Base-by-base conservation (phyloP, 30 jellyfish, hydroid and myxozoan species). In the Turritopsis dohrnii region DNA sequence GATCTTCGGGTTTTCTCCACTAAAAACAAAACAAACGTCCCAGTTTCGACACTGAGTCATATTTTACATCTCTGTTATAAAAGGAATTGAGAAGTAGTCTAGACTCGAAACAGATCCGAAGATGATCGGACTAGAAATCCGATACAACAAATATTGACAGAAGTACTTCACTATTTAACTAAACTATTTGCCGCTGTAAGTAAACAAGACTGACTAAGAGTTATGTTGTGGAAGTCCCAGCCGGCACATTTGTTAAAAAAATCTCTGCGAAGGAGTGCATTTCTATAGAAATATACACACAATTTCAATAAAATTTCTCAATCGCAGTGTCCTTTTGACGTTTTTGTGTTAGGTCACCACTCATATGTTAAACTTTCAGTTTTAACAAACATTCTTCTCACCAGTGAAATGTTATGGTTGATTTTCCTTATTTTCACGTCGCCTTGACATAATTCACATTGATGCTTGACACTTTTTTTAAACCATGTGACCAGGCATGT, bases 1-100 rank as follows among this genome's bases (percentile, higher is more conserved):
- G 75, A 87, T 84, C 98, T 77, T 93, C 96, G 22, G 98, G 96
- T 83, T 83, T 83, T 41, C 85, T 84, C 98, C 98, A 93, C 98
- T 93, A 52, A 29, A 73, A 92, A 27, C 25, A 66, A 1, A 66
- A 41, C 29, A 24, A 7, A 85, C 30, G 74, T 16, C 76, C 31
- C n/a, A n/a, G 21, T 20, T 41, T 3, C 60, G 13, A 41, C 60
- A 41, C n/a, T n/a, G n/a, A n/a, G n/a, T 21, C 21, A 72, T 18
- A 60, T n/a, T 18, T 60, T 18, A 18, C 20, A 18, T 60, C n/a
- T 18, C n/a, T 60, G 72, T n/a, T n/a, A 60, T n/a, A n/a, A 18
- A 60, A 60, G n/a, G 20, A 60, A 18, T 60, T 60, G 18, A n/a
- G 72, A 60, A 60, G 20, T 18, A n/a, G n/a, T n/a, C n/a, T n/a